A percentile compares a stretch with the other conserved stretches of the same genome.
These are phyloP conservation scores for Melanchra persicariae DNA, from an alignment of 2,888 invertebrate genomes.

Conservation along the genomic window DNA sequence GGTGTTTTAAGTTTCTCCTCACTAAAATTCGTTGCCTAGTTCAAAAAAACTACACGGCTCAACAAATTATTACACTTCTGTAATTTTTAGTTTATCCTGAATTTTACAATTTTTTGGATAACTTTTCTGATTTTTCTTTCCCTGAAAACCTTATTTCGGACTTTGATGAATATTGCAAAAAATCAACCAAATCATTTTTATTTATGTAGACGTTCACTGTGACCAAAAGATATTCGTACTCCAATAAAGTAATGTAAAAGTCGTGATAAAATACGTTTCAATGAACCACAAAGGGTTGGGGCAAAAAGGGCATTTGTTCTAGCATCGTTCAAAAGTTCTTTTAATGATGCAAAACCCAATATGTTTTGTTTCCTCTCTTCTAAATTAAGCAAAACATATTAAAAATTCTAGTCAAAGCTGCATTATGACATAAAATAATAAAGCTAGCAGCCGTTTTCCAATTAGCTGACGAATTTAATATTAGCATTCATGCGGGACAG, in stretches of 20 bases:
- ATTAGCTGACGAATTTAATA: slow-evolving; percentile 40
- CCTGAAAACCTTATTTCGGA: background rate
- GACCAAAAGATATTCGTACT: background rate
- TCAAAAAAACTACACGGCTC: background rate
- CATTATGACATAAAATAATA: slow-evolving; percentile 19
- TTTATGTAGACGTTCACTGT: background rate
- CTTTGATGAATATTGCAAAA: background rate
- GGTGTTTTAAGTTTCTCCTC: too few relatives aligned
- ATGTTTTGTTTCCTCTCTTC: background rate
- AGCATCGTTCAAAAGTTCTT: background rate
- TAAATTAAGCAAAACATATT: background rate
- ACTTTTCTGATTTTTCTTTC: background rate
- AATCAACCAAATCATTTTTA: background rate
- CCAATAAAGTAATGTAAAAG: background rate
- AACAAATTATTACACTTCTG: background rate
- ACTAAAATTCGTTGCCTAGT: background rate
- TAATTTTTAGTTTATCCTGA: background rate
- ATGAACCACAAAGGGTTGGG: background rate
- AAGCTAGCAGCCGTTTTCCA: background rate
- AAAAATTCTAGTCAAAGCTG: slow-evolving; percentile 12
- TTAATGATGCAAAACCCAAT: background rate
- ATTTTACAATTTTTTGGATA: background rate
- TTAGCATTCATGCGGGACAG: background rate
- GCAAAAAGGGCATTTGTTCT: background rate
- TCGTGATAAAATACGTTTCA: too few relatives aligned